Evolutionary conservation across 2,797 vertebrate species (phyloP), one percentile per base, ranked within the genome.

Genomic region (Sebastes matsubarae): DNA sequence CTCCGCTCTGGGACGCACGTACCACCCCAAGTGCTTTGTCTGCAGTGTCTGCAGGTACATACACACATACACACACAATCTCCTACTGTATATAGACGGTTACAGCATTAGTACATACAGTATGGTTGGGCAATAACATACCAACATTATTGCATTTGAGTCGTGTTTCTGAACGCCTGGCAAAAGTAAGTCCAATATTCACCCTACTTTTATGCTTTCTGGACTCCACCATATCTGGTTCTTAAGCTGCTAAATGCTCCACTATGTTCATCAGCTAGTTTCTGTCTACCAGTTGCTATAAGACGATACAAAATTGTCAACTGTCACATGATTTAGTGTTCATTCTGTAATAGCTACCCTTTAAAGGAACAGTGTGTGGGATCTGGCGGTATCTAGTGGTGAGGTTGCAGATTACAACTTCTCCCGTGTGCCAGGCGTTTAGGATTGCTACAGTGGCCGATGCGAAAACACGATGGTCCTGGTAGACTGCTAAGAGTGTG

Each of bases 21-120:
- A 99, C 95, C 98, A 99, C 93, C 98, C 98, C 85, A 97, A 97
- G 93, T 99, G 98, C 94, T 99, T 99, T 5, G 98, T 99, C 88
- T 99, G 98, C 96, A 98, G 96, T 71, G 92, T 97, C 72, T 99
- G 98, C 97, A 98, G 97, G 98, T 99, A 72, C 12, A 61, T 36
- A 52, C 32, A 38, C 32, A 59, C 36, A 69, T 24, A 78, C n/a
- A 38, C 20, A 32, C 58, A 25, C n/a, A 24, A 4, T 54, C 20
- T 59, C 36, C 20, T 68, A 9, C 6, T 36, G 32, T 18, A 42
- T 14, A 57, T 58, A 24, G 2, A 55, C 18, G 8, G 3, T 50
- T 46, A 38, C 7, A 55, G 20, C 4, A 46, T 46, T 46, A 24
- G 13, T 14, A 52, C 24, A 46, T 34, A 58, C 38, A 42, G 13